Conservation (phyloP, 1,140 invertebrate genomes). For the Mylabris phalerata region DNA sequence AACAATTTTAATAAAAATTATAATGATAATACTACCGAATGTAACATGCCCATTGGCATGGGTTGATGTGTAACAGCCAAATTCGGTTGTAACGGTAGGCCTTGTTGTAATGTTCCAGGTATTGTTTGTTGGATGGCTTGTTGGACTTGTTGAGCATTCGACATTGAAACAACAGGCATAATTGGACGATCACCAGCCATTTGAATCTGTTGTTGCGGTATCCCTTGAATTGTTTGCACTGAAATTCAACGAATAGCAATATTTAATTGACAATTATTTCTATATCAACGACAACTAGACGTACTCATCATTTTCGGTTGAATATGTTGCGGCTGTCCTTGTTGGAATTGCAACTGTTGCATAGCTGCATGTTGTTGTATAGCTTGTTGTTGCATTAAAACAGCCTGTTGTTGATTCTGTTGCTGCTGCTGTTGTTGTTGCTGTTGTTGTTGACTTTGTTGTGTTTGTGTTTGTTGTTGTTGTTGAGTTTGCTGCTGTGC, state of each 20-base stretch:
- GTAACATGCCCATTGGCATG: conserved; percentile 44
- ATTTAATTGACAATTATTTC: background rate
- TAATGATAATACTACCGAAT: conserved; percentile 39
- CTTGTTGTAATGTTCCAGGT: conserved; percentile 32
- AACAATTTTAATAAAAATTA: background rate
- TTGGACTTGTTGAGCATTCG: conserved; percentile 43
- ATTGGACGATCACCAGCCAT: conserved; percentile 46
- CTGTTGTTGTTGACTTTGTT: conserved; percentile 37
- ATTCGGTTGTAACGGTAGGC: conserved; percentile 36
- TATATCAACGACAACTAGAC: conserved; percentile 13
- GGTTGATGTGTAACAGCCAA: conserved; percentile 40
- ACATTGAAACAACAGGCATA: conserved; percentile 52
- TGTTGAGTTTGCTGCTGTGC: conserved; percentile 35
- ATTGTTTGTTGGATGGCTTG: conserved; percentile 41
- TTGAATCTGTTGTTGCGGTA: conserved; percentile 45
- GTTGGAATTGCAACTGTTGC: conserved; percentile 45
- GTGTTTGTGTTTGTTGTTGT: conserved; percentile 41
- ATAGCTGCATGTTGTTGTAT: conserved; percentile 40
- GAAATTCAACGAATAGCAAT: conserved; percentile 10
- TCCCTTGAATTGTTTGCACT: conserved; percentile 40
- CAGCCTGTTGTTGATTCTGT: conserved; percentile 42
- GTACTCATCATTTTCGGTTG: conserved; percentile 52
- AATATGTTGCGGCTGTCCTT: conserved; percentile 46
- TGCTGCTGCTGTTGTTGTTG: conserved; percentile 46
- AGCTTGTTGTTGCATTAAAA: conserved; percentile 41